Conservation (phyloP, 1,140 invertebrate genomes). For the Drosophila aff. region DNA sequence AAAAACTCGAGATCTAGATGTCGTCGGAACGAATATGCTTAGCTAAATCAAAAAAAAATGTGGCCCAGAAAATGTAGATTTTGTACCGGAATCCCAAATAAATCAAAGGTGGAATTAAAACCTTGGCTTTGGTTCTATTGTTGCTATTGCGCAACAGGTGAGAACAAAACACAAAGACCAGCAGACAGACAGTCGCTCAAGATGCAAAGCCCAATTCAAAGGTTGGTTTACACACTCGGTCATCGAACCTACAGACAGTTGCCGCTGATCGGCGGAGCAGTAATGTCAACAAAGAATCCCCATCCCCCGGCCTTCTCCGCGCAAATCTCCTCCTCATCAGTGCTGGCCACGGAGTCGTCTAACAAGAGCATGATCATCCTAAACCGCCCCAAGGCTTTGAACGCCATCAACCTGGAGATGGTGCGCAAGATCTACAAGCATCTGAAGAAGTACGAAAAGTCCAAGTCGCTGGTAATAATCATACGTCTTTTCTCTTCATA, state of each 20-base stretch:
- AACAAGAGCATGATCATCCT: conserved; percentile 91
- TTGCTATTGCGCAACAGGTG: conserved; percentile 36
- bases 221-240: conserved; percentile 74
- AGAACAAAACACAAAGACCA: conserved; percentile 30
- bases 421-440: conserved; percentile 92
- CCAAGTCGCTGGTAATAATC: conserved; percentile 93
- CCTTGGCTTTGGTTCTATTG: not conserved
- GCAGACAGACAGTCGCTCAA: conserved; percentile 24
- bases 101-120: no score
- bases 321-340: conserved; percentile 69
- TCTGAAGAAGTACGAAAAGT: conserved; percentile 94
- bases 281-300: conserved; percentile 26
- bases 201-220: conserved; percentile 79
- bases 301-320: conserved; percentile 53
- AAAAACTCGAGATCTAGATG: no score
- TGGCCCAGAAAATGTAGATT: no score
- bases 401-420: conserved; percentile 97
- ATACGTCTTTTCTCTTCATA: no score
- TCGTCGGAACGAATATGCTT: no score
- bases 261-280: conserved; percentile 41
- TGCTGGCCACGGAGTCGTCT: conserved; percentile 80
- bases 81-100: no score
- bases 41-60: no score
- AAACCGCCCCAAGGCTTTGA: conserved; percentile 97
- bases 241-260: conserved; percentile 68